phyloP scores from a whole-genome alignment of 2,797 vertebrate genomes.

The Hyperoplus lanceolatus region DNA sequence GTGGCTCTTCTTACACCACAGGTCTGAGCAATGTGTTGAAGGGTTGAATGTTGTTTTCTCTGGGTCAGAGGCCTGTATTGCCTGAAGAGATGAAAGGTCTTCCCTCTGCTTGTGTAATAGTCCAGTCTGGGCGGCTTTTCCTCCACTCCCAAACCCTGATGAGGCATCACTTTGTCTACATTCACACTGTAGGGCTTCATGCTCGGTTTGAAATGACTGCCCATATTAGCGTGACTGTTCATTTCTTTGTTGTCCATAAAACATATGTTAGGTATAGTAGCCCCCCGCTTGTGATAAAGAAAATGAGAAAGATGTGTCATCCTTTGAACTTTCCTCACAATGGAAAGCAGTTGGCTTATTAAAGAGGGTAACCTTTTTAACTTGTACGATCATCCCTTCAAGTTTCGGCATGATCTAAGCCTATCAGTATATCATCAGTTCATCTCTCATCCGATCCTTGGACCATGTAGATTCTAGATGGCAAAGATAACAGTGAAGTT shows the following conservation, averaged over 20 bases:
- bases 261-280: neutral
- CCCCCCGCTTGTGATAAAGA: neutral
- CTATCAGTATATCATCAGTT: neutral
- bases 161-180: neutral
- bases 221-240: neutral
- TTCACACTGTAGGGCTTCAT: neutral
- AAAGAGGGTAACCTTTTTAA: neutral
- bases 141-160: neutral
- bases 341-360: neutral
- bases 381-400: neutral
- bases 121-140: neutral
- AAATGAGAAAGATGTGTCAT: neutral
- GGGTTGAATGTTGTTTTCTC: neutral
- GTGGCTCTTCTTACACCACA: neutral
- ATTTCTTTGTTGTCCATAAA: neutral
- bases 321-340: neutral
- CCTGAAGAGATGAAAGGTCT: constrained; percentile 40
- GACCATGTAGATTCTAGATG: too few species aligned
- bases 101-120: constrained; percentile 10
- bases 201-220: neutral
- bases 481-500: too few species aligned
- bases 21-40: neutral
- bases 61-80: constrained; percentile 23
- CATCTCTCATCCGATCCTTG: neutral
- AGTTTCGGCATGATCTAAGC: neutral